A percentile compares a stretch with the other conserved stretches of the same genome.
Evolutionary conservation across 2,113 vertebrate species (phyloP).

Genomic region (Lota lota): DNA sequence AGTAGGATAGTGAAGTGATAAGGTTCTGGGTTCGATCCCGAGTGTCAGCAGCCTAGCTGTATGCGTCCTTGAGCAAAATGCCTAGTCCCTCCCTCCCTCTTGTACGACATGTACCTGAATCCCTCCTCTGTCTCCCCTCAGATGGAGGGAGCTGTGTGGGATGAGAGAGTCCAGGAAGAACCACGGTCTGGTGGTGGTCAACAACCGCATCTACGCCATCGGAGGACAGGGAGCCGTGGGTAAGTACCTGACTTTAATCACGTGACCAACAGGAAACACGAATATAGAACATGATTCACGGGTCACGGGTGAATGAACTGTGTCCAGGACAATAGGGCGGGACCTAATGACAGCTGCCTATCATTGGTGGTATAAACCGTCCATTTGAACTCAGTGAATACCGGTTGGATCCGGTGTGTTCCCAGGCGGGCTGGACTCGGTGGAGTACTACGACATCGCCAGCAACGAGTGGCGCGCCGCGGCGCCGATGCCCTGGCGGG

Average conservation of each 20-base stretch:
- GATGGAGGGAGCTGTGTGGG: slow-evolving; percentile 92
- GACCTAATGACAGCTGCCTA: too few species aligned
- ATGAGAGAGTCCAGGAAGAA: slow-evolving; percentile 97
- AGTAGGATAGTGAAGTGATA: too few species aligned
- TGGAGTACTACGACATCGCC: slow-evolving; percentile 94
- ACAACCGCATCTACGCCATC: slow-evolving; percentile 94
- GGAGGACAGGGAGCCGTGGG: slow-evolving; percentile 91
- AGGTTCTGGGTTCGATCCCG: too few species aligned
- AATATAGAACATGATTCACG: not conserved
- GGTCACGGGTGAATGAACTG: too few species aligned
- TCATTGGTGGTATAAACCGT: too few species aligned
- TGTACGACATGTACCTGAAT: not conserved
- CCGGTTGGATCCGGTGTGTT: not conserved
- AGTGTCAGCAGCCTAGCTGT: too few species aligned
- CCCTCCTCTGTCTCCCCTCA: slow-evolving; percentile 45
- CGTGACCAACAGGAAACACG: not conserved
- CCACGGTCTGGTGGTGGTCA: slow-evolving; percentile 91
- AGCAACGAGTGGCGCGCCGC: slow-evolving; percentile 91
- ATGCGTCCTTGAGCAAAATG: not conserved
- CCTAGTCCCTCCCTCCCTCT: not conserved
- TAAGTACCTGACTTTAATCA: slow-evolving; percentile 48
- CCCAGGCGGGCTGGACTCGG: slow-evolving; percentile 89
- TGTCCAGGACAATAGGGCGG: too few species aligned
- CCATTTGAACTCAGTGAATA: too few species aligned
- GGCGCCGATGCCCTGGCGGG: slow-evolving; percentile 93